phyloP scores from a whole-genome alignment of 2,113 vertebrate genomes.

The Herpailurus yagouaroundi region DNA sequence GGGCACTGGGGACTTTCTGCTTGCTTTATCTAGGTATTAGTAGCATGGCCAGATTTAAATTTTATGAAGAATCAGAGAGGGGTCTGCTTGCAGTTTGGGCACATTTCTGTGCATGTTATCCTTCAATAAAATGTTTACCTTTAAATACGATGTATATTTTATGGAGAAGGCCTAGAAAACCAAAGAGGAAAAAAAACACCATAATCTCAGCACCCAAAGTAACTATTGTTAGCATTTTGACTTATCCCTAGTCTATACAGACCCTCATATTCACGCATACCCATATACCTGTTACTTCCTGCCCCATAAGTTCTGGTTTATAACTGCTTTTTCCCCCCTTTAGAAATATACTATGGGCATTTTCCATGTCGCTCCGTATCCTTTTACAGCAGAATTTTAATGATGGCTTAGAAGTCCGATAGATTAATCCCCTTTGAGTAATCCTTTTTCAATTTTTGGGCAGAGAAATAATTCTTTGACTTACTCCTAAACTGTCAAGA shows the following conservation, averaged over 20 bases:
- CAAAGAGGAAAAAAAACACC: neutral
- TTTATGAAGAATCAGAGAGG: neutral
- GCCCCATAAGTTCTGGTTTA: neutral
- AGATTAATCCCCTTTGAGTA: neutral
- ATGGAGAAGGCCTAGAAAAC: neutral
- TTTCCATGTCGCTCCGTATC: neutral
- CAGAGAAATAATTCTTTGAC: constrained; percentile 1
- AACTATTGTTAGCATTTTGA: neutral
- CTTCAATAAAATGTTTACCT: neutral
- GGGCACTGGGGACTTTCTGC: neutral
- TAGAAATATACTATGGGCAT: neutral
- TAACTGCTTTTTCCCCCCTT: neutral
- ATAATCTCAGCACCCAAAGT: neutral
- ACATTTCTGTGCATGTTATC: neutral
- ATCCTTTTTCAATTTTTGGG: neutral
- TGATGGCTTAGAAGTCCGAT: neutral
- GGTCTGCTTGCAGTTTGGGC: neutral
- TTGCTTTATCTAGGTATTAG: neutral
- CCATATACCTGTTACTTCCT: neutral
- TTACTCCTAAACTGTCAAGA: neutral
- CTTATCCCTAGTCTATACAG: neutral
- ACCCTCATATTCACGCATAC: fast-evolving
- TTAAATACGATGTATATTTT: neutral
- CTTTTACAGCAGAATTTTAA: constrained; percentile 39
- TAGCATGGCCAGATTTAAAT: neutral